phyloP scores from a whole-genome alignment of 2,797 vertebrate species.

The Chelonia mydas region DNA sequence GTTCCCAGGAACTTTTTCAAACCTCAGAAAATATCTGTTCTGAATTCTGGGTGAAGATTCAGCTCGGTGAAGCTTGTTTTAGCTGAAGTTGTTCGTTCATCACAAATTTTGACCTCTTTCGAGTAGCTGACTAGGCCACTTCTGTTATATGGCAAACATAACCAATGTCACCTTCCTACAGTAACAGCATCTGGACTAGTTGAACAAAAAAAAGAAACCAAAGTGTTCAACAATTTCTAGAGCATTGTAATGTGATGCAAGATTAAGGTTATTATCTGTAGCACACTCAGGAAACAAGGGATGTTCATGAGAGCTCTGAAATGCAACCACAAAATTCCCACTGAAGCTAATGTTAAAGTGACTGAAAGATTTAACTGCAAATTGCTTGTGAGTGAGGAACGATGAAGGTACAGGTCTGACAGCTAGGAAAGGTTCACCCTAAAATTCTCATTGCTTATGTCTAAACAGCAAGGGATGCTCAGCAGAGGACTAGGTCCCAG shows the following conservation, averaged over 20 bases:
- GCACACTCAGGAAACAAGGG: slow-evolving; percentile 44
- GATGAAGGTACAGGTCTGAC: slow-evolving; percentile 59
- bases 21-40: slow-evolving; percentile 18
- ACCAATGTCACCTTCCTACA: slow-evolving; percentile 14
- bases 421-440: slow-evolving; percentile 40
- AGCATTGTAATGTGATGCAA: neutral
- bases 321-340: slow-evolving; percentile 63
- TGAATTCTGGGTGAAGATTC: neutral
- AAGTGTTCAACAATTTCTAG: slow-evolving; percentile 53
- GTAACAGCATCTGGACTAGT: slow-evolving; percentile 49
- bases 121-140: neutral
- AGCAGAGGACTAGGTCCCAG: neutral
- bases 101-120: slow-evolving; percentile 39
- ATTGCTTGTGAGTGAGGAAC: slow-evolving; percentile 63
- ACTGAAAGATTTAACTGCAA: slow-evolving; percentile 72
- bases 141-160: slow-evolving; percentile 57
- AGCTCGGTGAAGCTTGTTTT: slow-evolving; percentile 20
- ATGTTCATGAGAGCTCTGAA: slow-evolving; percentile 63
- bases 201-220: slow-evolving; percentile 53
- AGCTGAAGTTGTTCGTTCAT: neutral
- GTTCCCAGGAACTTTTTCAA: slow-evolving; percentile 13
- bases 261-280: slow-evolving; percentile 68
- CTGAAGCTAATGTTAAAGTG: slow-evolving; percentile 70
- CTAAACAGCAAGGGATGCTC: neutral
- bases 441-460: slow-evolving; percentile 49